Conservation (phyloP, 1,140 invertebrate genomes). For the Charaxes varanes region DNA sequence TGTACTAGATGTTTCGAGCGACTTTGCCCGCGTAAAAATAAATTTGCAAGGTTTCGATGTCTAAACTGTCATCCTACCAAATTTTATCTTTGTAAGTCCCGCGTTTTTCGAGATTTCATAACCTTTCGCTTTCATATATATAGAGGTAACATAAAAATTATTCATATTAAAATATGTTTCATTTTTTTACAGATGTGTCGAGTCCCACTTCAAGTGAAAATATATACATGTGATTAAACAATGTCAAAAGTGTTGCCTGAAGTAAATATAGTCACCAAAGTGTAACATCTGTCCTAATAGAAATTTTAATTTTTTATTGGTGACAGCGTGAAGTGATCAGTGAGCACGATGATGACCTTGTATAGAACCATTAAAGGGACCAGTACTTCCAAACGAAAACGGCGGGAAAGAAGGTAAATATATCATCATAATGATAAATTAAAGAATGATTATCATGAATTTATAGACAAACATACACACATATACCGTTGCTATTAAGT, state of each 20-base stretch:
- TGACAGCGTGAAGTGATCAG: conserved; percentile 7
- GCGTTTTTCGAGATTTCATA: no score
- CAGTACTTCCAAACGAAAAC: conserved; percentile 56
- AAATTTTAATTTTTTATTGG: conserved; percentile 18
- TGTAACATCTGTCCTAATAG: conserved; percentile 10
- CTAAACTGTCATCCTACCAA: no score
- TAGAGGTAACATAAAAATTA: no score
- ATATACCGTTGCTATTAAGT: no score
- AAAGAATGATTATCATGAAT: no score
- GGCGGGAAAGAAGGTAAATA: conserved; percentile 55
- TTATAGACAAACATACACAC: no score
- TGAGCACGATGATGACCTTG: conserved; percentile 62
- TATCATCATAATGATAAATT: neutral
- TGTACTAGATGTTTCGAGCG: no score
- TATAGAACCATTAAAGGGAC: conserved; percentile 66
- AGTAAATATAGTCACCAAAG: conserved; percentile 2
- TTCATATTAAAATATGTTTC: no score
- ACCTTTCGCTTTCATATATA: no score
- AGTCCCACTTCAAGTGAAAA: conserved; percentile 6
- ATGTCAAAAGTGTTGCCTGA: conserved; percentile 8
- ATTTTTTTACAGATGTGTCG: conserved; percentile 18
- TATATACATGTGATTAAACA: conserved; percentile 4
- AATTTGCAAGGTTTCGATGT: no score
- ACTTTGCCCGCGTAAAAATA: no score
- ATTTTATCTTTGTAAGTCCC: no score